Percentiles rank a stretch among this genome's conserved stretches.
phyloP scores from a whole-genome alignment of 2,113 vertebrate species.

The Triplophysa dalaica region DNA sequence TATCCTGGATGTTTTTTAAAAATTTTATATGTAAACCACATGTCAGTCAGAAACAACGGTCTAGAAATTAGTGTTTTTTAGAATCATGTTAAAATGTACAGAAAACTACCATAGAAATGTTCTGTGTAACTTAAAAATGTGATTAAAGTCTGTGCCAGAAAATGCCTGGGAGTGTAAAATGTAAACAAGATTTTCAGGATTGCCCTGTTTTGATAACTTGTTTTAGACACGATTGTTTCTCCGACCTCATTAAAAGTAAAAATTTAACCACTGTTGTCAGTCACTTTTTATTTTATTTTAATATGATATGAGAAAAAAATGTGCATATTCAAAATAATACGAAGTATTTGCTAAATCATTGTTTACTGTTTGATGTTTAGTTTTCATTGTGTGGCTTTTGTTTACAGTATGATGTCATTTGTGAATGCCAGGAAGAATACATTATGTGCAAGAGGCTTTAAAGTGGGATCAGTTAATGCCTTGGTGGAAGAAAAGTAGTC shows the following conservation, averaged over 20 bases:
- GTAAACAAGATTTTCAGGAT: conserved; percentile 1
- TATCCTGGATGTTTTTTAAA: too few species aligned
- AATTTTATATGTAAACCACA: background rate
- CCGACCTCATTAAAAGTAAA: background rate
- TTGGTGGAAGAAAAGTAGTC: background rate
- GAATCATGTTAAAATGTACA: conserved; percentile 34
- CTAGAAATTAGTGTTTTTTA: background rate
- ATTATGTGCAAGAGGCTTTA: background rate
- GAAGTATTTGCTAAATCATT: background rate
- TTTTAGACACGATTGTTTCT: background rate
- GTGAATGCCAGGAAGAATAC: background rate
- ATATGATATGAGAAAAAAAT: background rate
- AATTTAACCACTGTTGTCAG: background rate
- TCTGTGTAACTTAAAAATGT: background rate
- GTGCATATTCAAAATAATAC: too few species aligned
- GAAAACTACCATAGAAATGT: background rate
- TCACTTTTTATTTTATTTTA: conserved; percentile 9
- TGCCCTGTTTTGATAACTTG: background rate
- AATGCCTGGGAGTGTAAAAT: background rate
- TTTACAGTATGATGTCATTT: background rate
- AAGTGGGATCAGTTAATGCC: background rate
- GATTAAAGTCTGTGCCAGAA: background rate
- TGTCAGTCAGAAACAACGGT: background rate
- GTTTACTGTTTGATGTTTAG: background rate
- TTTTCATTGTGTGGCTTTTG: background rate